Base-by-base conservation (phyloP, 30 jellyfish, hydroid and myxozoan species). In the Aurelia aurita complex sp. Pacific region DNA sequence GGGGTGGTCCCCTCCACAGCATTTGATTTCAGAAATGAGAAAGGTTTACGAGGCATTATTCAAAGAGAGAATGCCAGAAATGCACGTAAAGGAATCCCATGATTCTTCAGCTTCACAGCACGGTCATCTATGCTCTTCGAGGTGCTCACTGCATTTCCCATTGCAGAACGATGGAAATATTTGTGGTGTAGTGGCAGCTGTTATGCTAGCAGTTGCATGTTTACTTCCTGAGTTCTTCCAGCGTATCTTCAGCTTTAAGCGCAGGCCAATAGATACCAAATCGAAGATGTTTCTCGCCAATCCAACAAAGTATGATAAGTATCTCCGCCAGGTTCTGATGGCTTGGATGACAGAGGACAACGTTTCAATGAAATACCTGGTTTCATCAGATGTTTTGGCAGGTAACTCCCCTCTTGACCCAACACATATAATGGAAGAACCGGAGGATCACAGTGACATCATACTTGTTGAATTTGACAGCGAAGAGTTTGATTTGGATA, bases 281-380 rank as follows among this genome's bases (percentile, higher is more conserved):
- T 69, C 80, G 10, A 40, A 35, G 15, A 13, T 69, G 62, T 35
- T 69, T 19, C 17, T 69, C 23, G 59, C 80, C 12, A 19, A 69
- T 40, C 80, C 80, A n/a, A n/a, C 80, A 69, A 23, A 36, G 62
- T 69, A 13, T 69, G 80, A 40, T 9, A 69, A 69, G 62, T 69
- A 69, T 19, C 38, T 69, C 17, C 23, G 80, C 23, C 80, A 69
- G 18, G 80, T 69, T 16, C 17, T 69, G 17, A 38, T 38, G 62
- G 62, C 80, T 6, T 69, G 80, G 80, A 6, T 69, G 29, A 38
- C 52, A 13, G 80, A 69, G 62, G 80, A 36, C 17, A 23, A 23
- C 29, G 29, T 23, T 23, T 23, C 29, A 23, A 23, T 23, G 29
- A 23, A 23, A 23, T 23, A 69, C 23, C 18, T 69, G 8, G 80